Percentiles rank a stretch among this genome's conserved stretches.
These are phyloP conservation scores for Haliaeetus albicilla DNA, from an alignment of 2,797 vertebrate genomes.

Conservation along the genomic window DNA sequence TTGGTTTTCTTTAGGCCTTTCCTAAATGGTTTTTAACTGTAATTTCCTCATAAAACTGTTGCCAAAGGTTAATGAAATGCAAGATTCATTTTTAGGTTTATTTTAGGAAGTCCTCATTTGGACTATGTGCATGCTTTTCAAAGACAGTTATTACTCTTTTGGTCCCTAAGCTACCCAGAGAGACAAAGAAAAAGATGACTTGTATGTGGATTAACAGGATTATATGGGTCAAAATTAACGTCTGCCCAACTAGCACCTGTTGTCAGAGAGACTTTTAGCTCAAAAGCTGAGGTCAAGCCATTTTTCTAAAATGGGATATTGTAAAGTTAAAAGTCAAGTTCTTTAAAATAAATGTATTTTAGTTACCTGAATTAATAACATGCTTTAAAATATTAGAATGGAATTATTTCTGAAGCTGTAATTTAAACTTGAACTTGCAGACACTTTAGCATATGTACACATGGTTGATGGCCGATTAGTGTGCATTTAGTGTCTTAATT, in stretches of 20 bases:
- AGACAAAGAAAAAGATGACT: neutral
- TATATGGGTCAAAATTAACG: neutral
- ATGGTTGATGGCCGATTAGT: neutral
- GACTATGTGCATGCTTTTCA: neutral
- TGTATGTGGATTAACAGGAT: neutral
- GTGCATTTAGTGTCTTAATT: neutral
- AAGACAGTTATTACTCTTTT: neutral
- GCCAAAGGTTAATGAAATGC: neutral
- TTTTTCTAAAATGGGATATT: neutral
- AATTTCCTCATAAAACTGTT: neutral
- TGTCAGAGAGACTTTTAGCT: neutral
- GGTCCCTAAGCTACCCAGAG: neutral
- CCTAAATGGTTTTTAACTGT: neutral
- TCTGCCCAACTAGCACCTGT: neutral
- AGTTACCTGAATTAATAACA: neutral
- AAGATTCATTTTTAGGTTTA: neutral
- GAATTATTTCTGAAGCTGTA: neutral
- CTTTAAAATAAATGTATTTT: neutral
- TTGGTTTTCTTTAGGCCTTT: neutral
- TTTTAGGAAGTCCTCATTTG: neutral
- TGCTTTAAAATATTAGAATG: neutral
- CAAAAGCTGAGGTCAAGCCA: neutral
- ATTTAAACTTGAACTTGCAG: neutral
- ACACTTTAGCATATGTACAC: neutral
- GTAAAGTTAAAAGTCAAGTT: neutral